phyloP scores from a whole-genome alignment of 1,140 invertebrate genomes.

The Nasonia longicornis region DNA sequence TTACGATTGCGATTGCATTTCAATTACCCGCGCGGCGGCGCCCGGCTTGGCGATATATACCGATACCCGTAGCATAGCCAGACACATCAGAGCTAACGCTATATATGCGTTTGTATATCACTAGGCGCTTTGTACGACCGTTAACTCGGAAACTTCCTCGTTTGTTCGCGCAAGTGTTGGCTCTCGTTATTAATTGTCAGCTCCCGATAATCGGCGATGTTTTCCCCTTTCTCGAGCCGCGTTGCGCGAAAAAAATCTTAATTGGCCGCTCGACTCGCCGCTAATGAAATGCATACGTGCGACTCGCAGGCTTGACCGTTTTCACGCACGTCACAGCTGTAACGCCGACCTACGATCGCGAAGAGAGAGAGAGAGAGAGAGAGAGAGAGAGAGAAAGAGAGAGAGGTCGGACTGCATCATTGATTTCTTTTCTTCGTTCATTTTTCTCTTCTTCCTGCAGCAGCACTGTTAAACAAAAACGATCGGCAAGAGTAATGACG shows the following conservation, averaged over 20 bases:
- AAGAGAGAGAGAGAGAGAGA: too few relatives aligned
- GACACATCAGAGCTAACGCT: neutral
- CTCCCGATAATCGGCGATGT: neutral
- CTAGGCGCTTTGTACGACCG: neutral
- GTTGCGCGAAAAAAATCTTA: neutral
- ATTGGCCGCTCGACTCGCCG: neutral
- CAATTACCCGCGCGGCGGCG: conserved; percentile 28
- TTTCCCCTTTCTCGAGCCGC: neutral
- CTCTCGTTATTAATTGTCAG: conserved; percentile 30
- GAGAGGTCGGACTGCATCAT: neutral
- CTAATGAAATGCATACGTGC: too few relatives aligned
- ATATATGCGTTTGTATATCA: neutral
- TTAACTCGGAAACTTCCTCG: conserved; percentile 10
- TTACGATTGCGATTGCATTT: conserved; percentile 32
- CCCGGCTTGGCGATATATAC: neutral
- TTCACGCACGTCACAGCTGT: neutral
- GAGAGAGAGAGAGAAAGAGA: too few relatives aligned
- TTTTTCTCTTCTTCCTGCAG: neutral
- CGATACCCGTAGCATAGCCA: neutral
- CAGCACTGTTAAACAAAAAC: neutral
- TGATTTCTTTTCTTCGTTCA: neutral
- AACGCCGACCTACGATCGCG: neutral
- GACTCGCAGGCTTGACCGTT: neutral
- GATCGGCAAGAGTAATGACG: neutral
- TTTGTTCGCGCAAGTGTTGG: neutral